Base-by-base conservation (phyloP, 2,888 invertebrate genomes). In the Eupithecia centaureata region DNA sequence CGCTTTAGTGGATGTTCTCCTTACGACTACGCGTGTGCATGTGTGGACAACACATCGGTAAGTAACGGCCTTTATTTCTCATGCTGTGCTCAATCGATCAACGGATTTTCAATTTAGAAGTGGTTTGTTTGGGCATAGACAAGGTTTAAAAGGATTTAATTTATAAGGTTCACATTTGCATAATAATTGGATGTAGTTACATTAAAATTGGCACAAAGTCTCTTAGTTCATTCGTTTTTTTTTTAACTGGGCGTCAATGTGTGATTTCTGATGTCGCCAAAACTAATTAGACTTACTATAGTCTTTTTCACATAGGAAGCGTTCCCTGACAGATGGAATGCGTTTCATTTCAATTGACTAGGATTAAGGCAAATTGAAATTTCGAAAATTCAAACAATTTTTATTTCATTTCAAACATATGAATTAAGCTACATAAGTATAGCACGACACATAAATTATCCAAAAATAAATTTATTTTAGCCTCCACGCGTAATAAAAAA, bases 1-100 rank as follows among this genome's bases (percentile, higher is more conserved):
- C 89, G 92, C 91, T 92, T 94, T 94, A 88, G 93, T 94, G 89
- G 94, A 94, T 80, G 93, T 93, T 92, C 94, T 94, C 91, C 94
- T 90, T 90, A 94, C 93, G 90, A 94, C 94, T 94, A 92, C 89
- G 89, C 90, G 93, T 81, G 92, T 90, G 92, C 92, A 92, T 93
- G 93, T 90, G 93, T 91, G 92, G 90, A 93, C 92, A 92, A 92
- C 92, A 93, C 92, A 89, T 90, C 84, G 84, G 87, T 93, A 87
- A 93, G 88, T 90, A 86, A 87, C 82, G 84, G 79, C 86, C 85
- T 82, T 79, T 74, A 78, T 78, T 78, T 80, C 78, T 74, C 79
- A 79, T 77, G 82, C 82, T 84, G n/a, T 79, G 82, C 85, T 85
- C 86, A 80, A 79, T 81, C 87, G 85, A 81, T 84, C 79, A 84